Base-by-base conservation (phyloP, 1,140 invertebrate species). In the Drosophila cardini region DNA sequence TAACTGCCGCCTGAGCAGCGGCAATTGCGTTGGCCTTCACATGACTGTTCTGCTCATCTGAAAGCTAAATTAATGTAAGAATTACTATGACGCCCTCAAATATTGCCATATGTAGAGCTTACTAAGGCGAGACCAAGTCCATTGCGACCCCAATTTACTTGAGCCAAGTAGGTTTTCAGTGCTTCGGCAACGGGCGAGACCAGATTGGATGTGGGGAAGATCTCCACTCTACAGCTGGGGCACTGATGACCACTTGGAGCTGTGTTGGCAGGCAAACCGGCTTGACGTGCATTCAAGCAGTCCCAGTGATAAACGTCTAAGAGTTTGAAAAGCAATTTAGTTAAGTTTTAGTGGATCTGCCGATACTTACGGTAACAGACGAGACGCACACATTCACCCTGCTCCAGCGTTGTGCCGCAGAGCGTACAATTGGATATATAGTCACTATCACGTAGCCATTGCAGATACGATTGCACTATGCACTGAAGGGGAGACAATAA, bases 391-490 rank as follows among this genome's bases (percentile, higher is more conserved):
- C 98, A 98, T 91, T 98, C 97, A 64, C 96, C 95, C 78, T 95
- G 94, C 70, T 94, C 94, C 57, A 99, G 93, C 72, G 95, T 94
- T 81, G 96, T 95, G 26, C 95, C 95, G 92, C 98, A 99, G 10
- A 99, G 93, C 82, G 94, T 94, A 93, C 98, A 99, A 73, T 96
- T 95, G 18, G 97, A 96, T 93, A 98, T 97, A 92, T 98, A 99
- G 92, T 98, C 98, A 92, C 97, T 98, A 92, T 99, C 98, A 93
- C 99, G 96, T 45, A 99, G 94, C 99, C 98, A 99, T 92, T 98
- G 96, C 50, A 99, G 93, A 93, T 99, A 99, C 2, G 98, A 99
- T 93, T 99, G 98, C 38, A 99, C 97, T 73, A 99, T 96, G 92
- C 99, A 99, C 98, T 99, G 73, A 94, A 94, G 90, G 91, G 90